Evolutionary conservation across 2,113 vertebrate species (phyloP).

Genomic region (Megaceryle maxima): DNA sequence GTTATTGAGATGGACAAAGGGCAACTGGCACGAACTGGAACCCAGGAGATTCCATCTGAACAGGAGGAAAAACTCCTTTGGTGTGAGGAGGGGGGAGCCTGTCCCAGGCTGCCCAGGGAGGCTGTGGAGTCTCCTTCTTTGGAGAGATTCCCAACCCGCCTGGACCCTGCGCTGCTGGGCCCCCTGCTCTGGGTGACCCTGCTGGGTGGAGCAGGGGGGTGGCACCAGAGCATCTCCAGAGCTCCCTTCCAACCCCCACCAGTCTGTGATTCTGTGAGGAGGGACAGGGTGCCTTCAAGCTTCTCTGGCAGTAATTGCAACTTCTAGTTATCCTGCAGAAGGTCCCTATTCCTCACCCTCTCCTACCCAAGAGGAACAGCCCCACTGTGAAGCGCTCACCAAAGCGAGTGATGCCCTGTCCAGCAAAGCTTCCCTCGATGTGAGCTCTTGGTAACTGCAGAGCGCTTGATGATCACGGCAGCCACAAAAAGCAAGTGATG

Average conservation of each 20-base stretch:
- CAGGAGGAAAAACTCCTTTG: neutral
- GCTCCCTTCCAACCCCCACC: no score
- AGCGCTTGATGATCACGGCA: rapidly evolving
- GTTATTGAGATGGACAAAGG: neutral
- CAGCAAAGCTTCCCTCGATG: rapidly evolving
- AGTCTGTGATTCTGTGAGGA: neutral
- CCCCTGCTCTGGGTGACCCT: no score
- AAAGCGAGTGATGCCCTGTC: neutral
- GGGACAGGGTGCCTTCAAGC: neutral
- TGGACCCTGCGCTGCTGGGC: neutral
- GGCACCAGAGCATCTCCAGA: no score
- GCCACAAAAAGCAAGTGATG: rapidly evolving
- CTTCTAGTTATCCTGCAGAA: neutral
- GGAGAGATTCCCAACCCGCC: neutral
- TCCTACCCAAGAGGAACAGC: neutral
- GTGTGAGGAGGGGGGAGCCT: neutral
- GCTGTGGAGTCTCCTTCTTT: neutral
- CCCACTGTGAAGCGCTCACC: rapidly evolving
- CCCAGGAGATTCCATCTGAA: neutral
- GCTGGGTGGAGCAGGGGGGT: neutral
- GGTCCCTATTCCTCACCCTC: neutral
- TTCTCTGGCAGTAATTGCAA: neutral
- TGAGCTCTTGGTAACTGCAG: neutral
- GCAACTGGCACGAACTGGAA: neutral
- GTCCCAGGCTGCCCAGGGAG: neutral